A percentile compares a stretch with the other conserved stretches of the same genome.
Evolutionary conservation across 2,113 vertebrate species (phyloP).

Genomic region (Amia ocellicauda): DNA sequence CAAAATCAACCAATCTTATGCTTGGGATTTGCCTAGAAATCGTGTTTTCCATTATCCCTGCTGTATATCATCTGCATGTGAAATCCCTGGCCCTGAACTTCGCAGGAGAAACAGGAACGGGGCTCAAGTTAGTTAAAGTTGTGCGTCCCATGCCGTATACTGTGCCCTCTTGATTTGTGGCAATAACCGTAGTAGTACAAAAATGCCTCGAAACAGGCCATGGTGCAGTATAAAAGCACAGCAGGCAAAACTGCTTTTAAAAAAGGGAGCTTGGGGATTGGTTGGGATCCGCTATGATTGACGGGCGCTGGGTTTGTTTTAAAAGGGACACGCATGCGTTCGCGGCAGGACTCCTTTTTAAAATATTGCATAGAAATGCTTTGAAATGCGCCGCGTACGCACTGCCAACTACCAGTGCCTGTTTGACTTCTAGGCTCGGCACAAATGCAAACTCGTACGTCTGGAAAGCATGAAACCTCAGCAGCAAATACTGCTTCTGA

Average conservation of each 20-base stretch:
- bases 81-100: slow-evolving; percentile 65
- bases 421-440: slow-evolving; percentile 53
- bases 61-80: slow-evolving; percentile 67
- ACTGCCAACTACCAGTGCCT: slow-evolving; percentile 55
- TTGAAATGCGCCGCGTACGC: slow-evolving; percentile 89
- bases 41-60: slow-evolving; percentile 50
- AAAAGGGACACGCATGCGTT: slow-evolving; percentile 95
- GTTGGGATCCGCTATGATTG: slow-evolving; percentile 85
- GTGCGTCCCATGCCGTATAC: slow-evolving; percentile 72
- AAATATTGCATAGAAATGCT: slow-evolving; percentile 91
- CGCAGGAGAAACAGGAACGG: slow-evolving; percentile 51
- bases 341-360: slow-evolving; percentile 92
- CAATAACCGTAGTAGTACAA: slow-evolving; percentile 86
- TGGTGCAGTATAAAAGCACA: slow-evolving; percentile 98
- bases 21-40: slow-evolving; percentile 50
- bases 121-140: slow-evolving; percentile 62
- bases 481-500: not conserved
- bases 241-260: slow-evolving; percentile 92
- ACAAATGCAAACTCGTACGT: slow-evolving; percentile 17
- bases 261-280: slow-evolving; percentile 90
- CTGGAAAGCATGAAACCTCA: slow-evolving; percentile 17
- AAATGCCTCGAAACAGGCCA: slow-evolving; percentile 96
- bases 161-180: slow-evolving; percentile 87
- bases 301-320: slow-evolving; percentile 95
- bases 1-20: slow-evolving; percentile 40